These are phyloP conservation scores for Leptinotarsa tumamoca DNA, from an alignment of 2,888 invertebrate genomes.

Conservation along the genomic window DNA sequence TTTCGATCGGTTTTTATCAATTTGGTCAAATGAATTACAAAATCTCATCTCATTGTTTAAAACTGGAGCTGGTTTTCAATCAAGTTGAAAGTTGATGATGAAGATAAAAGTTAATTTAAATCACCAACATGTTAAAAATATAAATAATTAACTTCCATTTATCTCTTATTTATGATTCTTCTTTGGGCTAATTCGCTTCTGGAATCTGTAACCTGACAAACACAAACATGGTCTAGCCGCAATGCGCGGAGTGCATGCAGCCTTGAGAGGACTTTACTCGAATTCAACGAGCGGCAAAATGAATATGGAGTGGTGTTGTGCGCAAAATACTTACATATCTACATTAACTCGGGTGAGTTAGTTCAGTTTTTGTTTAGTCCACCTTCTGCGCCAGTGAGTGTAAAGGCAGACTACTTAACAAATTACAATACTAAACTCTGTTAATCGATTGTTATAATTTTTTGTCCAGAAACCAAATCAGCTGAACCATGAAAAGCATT, in stretches of 20 bases:
- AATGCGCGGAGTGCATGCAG: not conserved
- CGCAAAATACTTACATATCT: slow-evolving; percentile 50
- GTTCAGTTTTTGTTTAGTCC: slow-evolving; percentile 62
- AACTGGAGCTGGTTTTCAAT: too few relatives aligned
- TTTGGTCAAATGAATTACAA: too few relatives aligned
- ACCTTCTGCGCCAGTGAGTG: slow-evolving; percentile 94
- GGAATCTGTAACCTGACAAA: slow-evolving; percentile 19
- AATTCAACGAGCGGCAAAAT: not conserved
- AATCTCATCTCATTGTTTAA: too few relatives aligned
- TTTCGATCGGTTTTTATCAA: too few relatives aligned
- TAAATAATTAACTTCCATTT: too few relatives aligned
- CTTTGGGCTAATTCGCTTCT: too few relatives aligned
- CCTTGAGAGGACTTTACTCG: not conserved
- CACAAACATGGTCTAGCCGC: slow-evolving; percentile 51
- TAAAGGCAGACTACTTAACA: slow-evolving; percentile 75
- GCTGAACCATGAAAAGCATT: slow-evolving; percentile 68
- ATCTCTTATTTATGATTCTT: too few relatives aligned
- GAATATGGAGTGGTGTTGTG: slow-evolving; percentile 49
- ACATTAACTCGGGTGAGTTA: slow-evolving; percentile 23
- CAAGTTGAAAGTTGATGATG: too few relatives aligned
- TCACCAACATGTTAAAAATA: too few relatives aligned
- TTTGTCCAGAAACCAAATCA: slow-evolving; percentile 33
- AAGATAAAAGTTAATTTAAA: too few relatives aligned
- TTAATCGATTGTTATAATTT: not conserved
- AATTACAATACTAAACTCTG: not conserved